Evolutionary conservation across 2,113 vertebrate genomes (phyloP).

Genomic region (Chloropsis hardwickii): DNA sequence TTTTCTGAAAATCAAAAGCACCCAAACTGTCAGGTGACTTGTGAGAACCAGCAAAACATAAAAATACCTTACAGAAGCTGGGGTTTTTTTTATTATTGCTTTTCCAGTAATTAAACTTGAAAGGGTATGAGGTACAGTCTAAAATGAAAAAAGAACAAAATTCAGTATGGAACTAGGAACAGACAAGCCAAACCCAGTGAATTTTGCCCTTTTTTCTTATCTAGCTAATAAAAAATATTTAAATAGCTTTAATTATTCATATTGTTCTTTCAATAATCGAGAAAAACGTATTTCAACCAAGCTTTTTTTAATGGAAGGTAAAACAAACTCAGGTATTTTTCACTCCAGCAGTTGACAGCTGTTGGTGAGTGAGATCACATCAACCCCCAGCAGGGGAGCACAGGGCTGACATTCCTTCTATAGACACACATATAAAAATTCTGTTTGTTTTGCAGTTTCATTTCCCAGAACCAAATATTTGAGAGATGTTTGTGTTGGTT

Average conservation of each 20-base stretch:
- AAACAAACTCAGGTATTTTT: neutral
- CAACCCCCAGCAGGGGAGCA: neutral
- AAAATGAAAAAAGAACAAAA: neutral
- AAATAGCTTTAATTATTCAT: neutral
- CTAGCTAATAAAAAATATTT: neutral
- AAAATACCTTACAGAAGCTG: neutral
- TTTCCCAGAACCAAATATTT: constrained; percentile 33
- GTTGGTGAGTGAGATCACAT: neutral
- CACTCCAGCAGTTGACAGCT: neutral
- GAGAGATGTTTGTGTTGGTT: constrained; percentile 50
- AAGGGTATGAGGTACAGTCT: neutral
- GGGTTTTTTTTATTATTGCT: neutral
- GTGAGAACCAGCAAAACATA: neutral
- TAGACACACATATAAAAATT: neutral
- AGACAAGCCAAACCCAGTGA: neutral
- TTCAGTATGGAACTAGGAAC: neutral
- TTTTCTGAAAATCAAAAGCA: neutral
- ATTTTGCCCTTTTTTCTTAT: neutral
- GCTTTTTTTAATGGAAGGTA: neutral
- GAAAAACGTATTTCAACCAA: neutral
- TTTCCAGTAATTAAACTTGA: neutral
- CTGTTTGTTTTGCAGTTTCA: constrained; percentile 1
- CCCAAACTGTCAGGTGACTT: neutral
- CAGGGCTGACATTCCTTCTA: neutral
- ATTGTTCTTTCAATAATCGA: neutral